Evolutionary conservation across 2,113 vertebrate species (phyloP).

Genomic region (Antigone vipio): DNA sequence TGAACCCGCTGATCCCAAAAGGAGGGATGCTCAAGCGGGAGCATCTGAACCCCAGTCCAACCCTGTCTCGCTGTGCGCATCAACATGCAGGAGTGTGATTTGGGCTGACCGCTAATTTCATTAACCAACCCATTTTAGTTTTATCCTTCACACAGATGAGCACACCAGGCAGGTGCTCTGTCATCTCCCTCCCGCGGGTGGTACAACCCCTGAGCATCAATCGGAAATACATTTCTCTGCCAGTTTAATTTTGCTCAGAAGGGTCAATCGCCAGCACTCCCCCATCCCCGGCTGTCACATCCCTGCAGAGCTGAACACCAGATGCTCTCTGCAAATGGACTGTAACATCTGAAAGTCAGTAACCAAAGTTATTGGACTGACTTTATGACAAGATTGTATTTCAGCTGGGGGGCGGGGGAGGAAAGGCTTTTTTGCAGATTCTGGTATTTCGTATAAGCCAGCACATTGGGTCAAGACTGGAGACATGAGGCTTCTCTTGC

Average conservation of each 20-base stretch:
- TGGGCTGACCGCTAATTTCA: neutral
- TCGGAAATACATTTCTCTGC: neutral
- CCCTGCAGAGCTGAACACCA: neutral
- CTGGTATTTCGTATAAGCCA: neutral
- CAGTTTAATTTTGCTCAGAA: neutral
- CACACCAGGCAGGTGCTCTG: neutral
- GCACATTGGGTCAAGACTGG: neutral
- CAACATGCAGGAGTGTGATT: accelerated
- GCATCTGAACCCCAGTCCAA: neutral
- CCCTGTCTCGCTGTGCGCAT: accelerated
- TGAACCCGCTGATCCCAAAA: neutral
- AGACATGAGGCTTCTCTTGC: neutral
- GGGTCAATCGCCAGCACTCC: neutral
- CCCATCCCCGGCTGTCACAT: neutral
- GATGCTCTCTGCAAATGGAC: neutral
- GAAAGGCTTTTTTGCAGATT: neutral
- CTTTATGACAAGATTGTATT: neutral
- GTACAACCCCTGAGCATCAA: neutral
- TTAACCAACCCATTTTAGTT: neutral
- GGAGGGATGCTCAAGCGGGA: neutral
- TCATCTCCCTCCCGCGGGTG: neutral
- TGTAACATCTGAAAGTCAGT: neutral
- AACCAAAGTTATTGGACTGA: neutral
- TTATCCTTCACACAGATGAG: neutral
- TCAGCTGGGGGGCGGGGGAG: neutral